A percentile compares a stretch with the other conserved stretches of the same genome.
These are phyloP conservation scores for Nasonovia ribisnigri DNA, from an alignment of 2,888 invertebrate genomes.

Conservation along the genomic window DNA sequence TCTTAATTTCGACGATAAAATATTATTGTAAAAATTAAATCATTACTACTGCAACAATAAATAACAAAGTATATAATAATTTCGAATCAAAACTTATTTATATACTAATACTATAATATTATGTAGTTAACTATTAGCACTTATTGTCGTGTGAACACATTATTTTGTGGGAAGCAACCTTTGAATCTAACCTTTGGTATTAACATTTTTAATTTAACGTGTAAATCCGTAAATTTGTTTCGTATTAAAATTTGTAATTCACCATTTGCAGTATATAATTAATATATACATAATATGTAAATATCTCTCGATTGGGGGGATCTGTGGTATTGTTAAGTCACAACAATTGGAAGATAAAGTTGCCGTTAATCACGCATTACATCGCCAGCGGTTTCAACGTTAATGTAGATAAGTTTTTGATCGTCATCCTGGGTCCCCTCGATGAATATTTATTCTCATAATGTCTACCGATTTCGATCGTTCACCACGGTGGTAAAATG, in stretches of 20 bases:
- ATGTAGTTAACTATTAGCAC: neutral
- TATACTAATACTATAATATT: no score
- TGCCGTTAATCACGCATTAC: neutral
- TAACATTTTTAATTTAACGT: neutral
- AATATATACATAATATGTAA: neutral
- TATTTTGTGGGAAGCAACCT: neutral
- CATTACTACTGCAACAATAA: neutral
- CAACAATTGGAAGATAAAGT: neutral
- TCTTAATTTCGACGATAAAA: neutral
- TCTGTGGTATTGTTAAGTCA: neutral
- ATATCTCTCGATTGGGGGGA: neutral
- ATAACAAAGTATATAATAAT: neutral
- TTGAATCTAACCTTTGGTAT: neutral
- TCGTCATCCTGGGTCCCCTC: neutral
- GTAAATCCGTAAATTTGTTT: neutral
- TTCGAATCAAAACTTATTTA: neutral
- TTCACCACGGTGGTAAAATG: neutral
- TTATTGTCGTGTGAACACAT: neutral
- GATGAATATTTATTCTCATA: constrained; percentile 36
- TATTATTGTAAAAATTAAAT: neutral
- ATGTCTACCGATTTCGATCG: neutral
- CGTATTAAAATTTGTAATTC: neutral
- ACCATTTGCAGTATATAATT: neutral
- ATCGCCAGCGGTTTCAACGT: neutral
- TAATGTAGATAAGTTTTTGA: constrained; percentile 11